Conservation (phyloP, 2,888 invertebrate species). For the Drosophila mimetica region DNA sequence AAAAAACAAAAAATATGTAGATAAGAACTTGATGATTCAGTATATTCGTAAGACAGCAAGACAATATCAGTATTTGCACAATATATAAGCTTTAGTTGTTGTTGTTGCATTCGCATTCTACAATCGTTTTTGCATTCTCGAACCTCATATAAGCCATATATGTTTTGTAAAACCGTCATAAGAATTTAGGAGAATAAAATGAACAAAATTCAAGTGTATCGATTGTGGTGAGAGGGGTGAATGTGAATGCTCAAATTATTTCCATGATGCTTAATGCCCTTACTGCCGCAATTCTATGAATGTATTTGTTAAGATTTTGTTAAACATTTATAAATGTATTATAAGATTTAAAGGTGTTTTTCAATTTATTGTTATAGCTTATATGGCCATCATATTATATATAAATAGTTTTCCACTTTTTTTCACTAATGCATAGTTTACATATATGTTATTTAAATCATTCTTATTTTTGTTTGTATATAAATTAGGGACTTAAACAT, state of each 20-base stretch:
- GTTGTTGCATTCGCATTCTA: conserved; percentile 2
- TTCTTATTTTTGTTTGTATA: conserved; percentile 81
- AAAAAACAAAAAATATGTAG: conserved; percentile 1
- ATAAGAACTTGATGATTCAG: conserved; percentile 19
- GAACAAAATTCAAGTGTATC: conserved; percentile 17
- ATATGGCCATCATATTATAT: conserved; percentile 82
- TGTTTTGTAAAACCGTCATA: conserved; percentile 18
- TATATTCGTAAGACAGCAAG: conserved; percentile 17
- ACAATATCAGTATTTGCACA: conserved; percentile 16
- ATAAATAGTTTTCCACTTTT: conserved; percentile 72
- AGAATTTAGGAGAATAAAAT: conserved; percentile 12
- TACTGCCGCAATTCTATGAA: conserved; percentile 67
- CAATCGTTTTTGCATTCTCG: conserved; percentile 19
- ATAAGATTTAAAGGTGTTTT: conserved; percentile 75
- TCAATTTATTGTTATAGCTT: conserved; percentile 82
- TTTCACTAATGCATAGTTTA: conserved; percentile 68
- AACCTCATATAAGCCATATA: conserved; percentile 24
- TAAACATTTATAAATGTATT: conserved; percentile 75
- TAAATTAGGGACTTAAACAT: conserved; percentile 84
- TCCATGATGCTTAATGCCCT: conserved; percentile 52
- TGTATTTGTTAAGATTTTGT: conserved; percentile 71
- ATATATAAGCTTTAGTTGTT: conserved; percentile 18
- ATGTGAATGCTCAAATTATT: conserved; percentile 43
- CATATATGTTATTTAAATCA: conserved; percentile 69
- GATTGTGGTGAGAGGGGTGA: conserved; percentile 19